Base-by-base conservation (phyloP, 1,140 invertebrate genomes). In the Octopus sinensis region DNA sequence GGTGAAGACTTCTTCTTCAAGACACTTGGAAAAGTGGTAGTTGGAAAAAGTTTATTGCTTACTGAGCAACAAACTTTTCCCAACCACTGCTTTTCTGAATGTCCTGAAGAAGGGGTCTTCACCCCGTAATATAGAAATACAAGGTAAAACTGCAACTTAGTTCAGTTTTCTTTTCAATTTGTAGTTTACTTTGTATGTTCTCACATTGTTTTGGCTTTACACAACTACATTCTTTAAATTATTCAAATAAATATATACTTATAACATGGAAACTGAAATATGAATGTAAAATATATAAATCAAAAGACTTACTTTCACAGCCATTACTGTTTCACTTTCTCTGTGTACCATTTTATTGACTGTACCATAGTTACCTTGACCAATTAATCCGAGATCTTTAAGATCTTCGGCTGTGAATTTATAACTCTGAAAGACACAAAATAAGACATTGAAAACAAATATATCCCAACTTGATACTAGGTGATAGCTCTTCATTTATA, bases 331-430 rank as follows among this genome's bases (percentile, higher is more conserved):
- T 52, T 93, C 93, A 86, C 96, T 97, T n/a, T 94, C 94, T 88
- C 94, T 94, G 90, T 99, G 97, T 82, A 93, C 91, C 97, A 99
- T 99, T 92, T 98, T 98, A 6, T 97, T 96, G 10, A 99, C 97
- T 91, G 97, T 96, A 10, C 97, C 97, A 91, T 96, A 98, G 52
- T 97, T 97, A 7, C 97, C 98, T 90, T 95, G 95, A 77, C 98
- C 98, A 80, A 99, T 92, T 90, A 98, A 96, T 5, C 96, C 96
- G 71, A 97, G 90, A 88, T 96, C 94, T 87, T 95, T 93, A 86
- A 98, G 92, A 89, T 98, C 96, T 85, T 96, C 94, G 75, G 96
- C 95, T 82, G 89, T 89, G 81, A 91, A 91, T 79, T 90, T 87
- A 84, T 86, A 90, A n/a, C 82, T 84, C 89, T 90, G 84, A 7